Base-by-base conservation (phyloP, 2,113 vertebrate genomes). In the Coptodon rendalli region DNA sequence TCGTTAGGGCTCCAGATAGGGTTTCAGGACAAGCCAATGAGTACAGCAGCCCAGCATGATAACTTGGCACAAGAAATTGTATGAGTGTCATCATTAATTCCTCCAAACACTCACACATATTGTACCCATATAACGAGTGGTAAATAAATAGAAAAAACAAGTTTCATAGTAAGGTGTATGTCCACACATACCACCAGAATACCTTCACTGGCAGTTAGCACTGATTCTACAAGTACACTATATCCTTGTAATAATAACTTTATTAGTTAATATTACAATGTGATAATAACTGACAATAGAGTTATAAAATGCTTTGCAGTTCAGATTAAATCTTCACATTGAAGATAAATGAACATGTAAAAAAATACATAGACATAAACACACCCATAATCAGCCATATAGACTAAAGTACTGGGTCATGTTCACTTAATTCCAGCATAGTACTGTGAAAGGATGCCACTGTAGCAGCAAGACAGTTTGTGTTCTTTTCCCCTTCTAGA, bases 1-100 rank as follows among this genome's bases (percentile, higher is more conserved):
- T 91, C 12, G 81, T 94, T 92, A 91, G 87, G 45, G 83, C 83
- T 90, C 86, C 89, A 93, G 89, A 87, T 81, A 57, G 83, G 16
- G 29, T 81, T 83, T 54, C 61, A 59, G 87, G 54, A 80, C 45
- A 50, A 6, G 84, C 81, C 89, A 85, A 86, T 89, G 85, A 85
- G 45, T 22, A 48, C 45, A 43, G 63, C 68, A 43, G 43, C 57
- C 73, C 76, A 54, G 87, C 66, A 82, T 82, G 81, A 87, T 57
- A 82, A 90, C 53, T 73, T 86, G 71, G 48, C 80, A n/a, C 84
- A 43, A 85, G 85, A 86, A 24, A 82, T 43, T 81, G 57, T 61
- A 40, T 83, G 73, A 91, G 40, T 85, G 86, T 76, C 61, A 89
- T 86, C 81, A 86, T 91, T 93, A 89, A 76, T 66, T 81, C 78